Evolutionary conservation across 2,888 invertebrate genomes (phyloP).

Genomic region (Thymelicus sylvestris): DNA sequence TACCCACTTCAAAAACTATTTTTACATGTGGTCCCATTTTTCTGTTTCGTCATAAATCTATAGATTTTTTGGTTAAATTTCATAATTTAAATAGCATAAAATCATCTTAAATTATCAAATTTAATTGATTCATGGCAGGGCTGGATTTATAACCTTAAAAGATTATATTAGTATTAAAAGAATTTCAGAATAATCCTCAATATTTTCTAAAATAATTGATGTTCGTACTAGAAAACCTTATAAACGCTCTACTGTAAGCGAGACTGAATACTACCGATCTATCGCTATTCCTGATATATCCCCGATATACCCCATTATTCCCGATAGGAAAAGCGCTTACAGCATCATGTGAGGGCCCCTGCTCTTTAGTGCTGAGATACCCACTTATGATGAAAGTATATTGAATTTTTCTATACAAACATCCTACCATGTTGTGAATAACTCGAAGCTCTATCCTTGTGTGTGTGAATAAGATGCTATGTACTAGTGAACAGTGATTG

Average conservation of each 20-base stretch:
- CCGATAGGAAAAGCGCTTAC: conserved; percentile 11
- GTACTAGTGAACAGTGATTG: neutral
- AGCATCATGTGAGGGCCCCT: conserved; percentile 13
- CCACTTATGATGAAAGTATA: conserved; percentile 11
- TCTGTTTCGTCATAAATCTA: no score
- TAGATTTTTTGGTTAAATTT: no score
- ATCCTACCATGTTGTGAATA: conserved; percentile 5
- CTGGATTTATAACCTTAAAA: no score
- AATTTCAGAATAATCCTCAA: neutral
- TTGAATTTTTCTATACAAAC: conserved; percentile 18
- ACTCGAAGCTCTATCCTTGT: neutral
- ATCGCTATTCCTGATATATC: conserved; percentile 15
- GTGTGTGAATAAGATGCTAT: neutral
- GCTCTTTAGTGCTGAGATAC: conserved; percentile 16
- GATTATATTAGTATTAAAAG: no score
- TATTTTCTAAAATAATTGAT: neutral
- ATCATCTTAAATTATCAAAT: no score
- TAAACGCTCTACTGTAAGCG: conserved; percentile 7
- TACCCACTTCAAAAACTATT: no score
- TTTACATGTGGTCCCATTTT: no score
- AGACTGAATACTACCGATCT: conserved; percentile 8
- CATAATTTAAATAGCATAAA: no score
- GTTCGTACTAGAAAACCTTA: conserved; percentile 9
- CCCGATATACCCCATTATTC: conserved; percentile 17
- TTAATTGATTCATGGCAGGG: no score